These are phyloP conservation scores for Philhelius pedissequus DNA, from an alignment of 2,888 invertebrate species.

Conservation along the genomic window DNA sequence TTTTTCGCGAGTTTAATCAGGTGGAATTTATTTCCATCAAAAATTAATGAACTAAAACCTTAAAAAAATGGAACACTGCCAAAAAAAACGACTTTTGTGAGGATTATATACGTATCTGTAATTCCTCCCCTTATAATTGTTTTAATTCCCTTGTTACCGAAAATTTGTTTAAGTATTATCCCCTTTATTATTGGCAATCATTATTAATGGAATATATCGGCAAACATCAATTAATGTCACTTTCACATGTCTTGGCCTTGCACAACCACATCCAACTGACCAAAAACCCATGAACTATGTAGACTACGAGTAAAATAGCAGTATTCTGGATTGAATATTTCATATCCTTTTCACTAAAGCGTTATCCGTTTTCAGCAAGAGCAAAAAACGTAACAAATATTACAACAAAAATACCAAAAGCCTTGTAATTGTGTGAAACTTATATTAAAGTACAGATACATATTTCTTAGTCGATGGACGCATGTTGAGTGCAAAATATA, in stretches of 20 bases:
- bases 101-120: neutral
- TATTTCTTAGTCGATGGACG: neutral
- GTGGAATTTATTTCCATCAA: no score
- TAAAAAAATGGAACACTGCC: no score
- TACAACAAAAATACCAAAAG: neutral
- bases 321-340: neutral
- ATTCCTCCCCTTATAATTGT: neutral
- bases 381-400: neutral
- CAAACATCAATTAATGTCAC: slow-evolving; percentile 31
- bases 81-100: no score
- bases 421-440: neutral
- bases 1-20: no score
- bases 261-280: neutral
- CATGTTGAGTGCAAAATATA: neutral
- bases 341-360: neutral
- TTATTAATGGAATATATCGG: slow-evolving; percentile 9
- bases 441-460: neutral
- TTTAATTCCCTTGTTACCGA: neutral
- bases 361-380: neutral
- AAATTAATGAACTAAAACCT: no score
- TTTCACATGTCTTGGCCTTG: slow-evolving; percentile 14
- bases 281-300: slow-evolving; percentile 14
- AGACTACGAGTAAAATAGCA: neutral
- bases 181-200: neutral
- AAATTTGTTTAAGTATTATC: neutral